Evolutionary conservation across 2,113 vertebrate genomes (phyloP).

Genomic region (Sinocyclocheilus grahami): DNA sequence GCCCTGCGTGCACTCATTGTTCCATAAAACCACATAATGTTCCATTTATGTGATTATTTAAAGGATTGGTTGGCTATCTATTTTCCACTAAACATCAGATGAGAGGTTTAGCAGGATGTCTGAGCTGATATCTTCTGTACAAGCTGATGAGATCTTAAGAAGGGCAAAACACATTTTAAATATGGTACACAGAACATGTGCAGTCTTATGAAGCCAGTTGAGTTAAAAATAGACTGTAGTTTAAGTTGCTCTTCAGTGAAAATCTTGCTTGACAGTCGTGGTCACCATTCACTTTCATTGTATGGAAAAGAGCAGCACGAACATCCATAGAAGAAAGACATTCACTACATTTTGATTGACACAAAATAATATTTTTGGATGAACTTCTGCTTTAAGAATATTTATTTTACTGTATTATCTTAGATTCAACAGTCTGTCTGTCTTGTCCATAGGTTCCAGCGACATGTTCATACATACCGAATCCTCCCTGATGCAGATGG

Average conservation of each 20-base stretch:
- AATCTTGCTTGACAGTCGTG: neutral
- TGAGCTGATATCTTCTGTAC: neutral
- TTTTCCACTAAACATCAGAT: neutral
- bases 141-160: neutral
- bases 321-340: neutral
- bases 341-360: neutral
- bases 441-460: slow-evolving; percentile 76
- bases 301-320: neutral
- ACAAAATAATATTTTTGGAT: neutral
- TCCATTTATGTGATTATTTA: neutral
- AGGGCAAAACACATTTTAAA: neutral
- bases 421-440: neutral
- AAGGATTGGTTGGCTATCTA: neutral
- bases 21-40: neutral
- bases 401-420: neutral
- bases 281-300: neutral
- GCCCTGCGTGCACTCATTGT: neutral
- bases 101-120: neutral
- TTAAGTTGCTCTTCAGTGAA: neutral
- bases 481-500: slow-evolving; percentile 84
- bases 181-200: neutral
- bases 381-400: neutral
- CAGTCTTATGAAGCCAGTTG: neutral
- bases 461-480: slow-evolving; percentile 86
- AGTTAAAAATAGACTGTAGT: neutral